Evolutionary conservation across 2,113 vertebrate genomes (phyloP), one percentile per base, ranked within the genome.

Genomic region (Dipodomys stephensi): DNA sequence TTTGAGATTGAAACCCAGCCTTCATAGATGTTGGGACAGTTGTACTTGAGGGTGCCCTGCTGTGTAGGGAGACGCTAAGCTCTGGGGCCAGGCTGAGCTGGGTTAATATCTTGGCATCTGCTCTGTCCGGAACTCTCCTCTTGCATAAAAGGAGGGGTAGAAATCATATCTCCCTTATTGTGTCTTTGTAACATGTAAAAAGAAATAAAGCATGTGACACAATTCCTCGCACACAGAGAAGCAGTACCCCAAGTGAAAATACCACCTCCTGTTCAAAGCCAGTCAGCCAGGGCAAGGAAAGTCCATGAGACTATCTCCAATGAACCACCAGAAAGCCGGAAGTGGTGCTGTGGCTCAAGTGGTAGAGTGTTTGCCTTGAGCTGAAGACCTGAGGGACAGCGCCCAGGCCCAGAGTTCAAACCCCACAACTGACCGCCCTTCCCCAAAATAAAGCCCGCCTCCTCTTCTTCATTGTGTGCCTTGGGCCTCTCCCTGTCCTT

Each of bases 11-110:
- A 95, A 95, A 77, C 30, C 1, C 9, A 20, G 91, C 74, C 57
- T 49, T 49, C 20, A 22, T 87, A 86, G 44, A 95, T 74, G 80
- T 32, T 19, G 0, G 15, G 82, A 68, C 62, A 27, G 0, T 44
- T 18, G 78, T 95, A 87, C 62, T 94, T 93, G 81, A 84, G 80
- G 62, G 53, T 46, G 44, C 32, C 64, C 35, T 22, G 62, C 7
- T 0, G 30, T 3, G 2, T 11, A 19, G 83, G 23, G 10, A 30
- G 87, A 2, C 2, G 8, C 12, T 57, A 94, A 79, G 87, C 30
- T 39, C 44, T 19, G 77, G 67, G 73, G 15, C 32, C 19, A 7
- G 85, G 32, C 57, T 0, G 30, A 60, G 49, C 28, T 2, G 60
- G 78, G 16, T 44, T 30, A 0, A 7, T 13, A 3, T 28, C 67